These are phyloP conservation scores for Drosophila imparisetae DNA, from an alignment of 2,888 invertebrate genomes.

Conservation along the genomic window DNA sequence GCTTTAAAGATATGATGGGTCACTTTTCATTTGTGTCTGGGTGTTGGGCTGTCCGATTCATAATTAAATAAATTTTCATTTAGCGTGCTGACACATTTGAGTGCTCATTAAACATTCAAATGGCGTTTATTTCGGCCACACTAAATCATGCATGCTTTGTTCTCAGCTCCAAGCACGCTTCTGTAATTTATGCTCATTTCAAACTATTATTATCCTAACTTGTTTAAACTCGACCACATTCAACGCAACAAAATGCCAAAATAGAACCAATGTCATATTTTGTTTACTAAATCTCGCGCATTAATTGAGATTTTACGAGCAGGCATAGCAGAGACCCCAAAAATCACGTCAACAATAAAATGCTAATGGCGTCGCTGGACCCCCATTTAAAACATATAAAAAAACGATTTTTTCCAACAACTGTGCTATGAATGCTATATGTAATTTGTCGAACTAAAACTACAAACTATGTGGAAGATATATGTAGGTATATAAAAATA, in stretches of 20 bases:
- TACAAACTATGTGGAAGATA: neutral
- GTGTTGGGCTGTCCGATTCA: conserved; percentile 41
- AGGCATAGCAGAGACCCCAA: conserved; percentile 14
- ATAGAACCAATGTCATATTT: conserved; percentile 50
- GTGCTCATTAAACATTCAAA: conserved; percentile 78
- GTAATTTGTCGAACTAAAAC: conserved; percentile 21
- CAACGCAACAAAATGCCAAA: conserved; percentile 40
- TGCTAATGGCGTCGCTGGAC: conserved; percentile 40
- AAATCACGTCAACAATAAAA: conserved; percentile 56
- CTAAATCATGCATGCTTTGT: conserved; percentile 71
- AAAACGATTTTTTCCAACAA: conserved; percentile 15
- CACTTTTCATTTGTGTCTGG: conserved; percentile 43
- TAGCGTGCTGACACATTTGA: conserved; percentile 76
- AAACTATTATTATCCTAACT: conserved; percentile 63
- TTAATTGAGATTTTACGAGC: conserved; percentile 57
- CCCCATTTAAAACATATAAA: conserved; percentile 46
- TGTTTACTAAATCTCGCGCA: conserved; percentile 51
- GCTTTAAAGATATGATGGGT: conserved; percentile 51
- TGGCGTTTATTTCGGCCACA: conserved; percentile 44
- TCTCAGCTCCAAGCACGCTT: conserved; percentile 53
- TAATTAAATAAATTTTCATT: conserved; percentile 76
- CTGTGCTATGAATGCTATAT: conserved; percentile 2
- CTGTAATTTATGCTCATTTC: conserved; percentile 67
- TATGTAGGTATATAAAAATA: neutral
- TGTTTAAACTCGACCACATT: conserved; percentile 66